Evolutionary conservation across 64 coral and sea anemone genomes (phyloP).

Genomic region (Hydrozoanthus tunicans): DNA sequence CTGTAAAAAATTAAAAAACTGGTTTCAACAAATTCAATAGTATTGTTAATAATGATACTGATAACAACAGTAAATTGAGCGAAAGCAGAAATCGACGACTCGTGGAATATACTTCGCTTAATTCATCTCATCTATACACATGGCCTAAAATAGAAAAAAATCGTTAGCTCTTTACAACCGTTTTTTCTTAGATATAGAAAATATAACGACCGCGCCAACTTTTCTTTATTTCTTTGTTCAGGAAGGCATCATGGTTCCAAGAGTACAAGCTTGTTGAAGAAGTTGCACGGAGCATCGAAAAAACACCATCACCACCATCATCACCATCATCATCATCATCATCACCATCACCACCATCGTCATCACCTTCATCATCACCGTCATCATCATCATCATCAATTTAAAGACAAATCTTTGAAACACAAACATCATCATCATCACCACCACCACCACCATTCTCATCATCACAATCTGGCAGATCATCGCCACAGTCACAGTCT

Average conservation of each 20-base stretch:
- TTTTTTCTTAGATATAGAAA: no score
- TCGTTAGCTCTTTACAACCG: no score
- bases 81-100: neutral
- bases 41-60: no score
- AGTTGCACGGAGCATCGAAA: slow-evolving; percentile 7
- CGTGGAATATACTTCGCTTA: neutral
- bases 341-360: slow-evolving; percentile 24
- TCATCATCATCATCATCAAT: neutral
- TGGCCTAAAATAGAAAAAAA: no score
- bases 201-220: no score
- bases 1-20: no score
- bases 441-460: slow-evolving; percentile 26
- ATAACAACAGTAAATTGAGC: neutral
- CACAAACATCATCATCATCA: slow-evolving; percentile 24
- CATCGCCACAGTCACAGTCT: neutral
- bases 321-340: slow-evolving; percentile 24
- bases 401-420: neutral
- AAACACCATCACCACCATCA: slow-evolving; percentile 19
- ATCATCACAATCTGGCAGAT: neutral
- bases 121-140: neutral
- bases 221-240: neutral
- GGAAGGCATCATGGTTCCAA: slow-evolving; percentile 40
- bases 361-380: slow-evolving; percentile 9
- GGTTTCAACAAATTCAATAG: no score
- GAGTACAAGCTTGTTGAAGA: slow-evolving; percentile 28